These are phyloP conservation scores for Chirona hameri DNA, from an alignment of 2,888 invertebrate genomes.

Conservation along the genomic window DNA sequence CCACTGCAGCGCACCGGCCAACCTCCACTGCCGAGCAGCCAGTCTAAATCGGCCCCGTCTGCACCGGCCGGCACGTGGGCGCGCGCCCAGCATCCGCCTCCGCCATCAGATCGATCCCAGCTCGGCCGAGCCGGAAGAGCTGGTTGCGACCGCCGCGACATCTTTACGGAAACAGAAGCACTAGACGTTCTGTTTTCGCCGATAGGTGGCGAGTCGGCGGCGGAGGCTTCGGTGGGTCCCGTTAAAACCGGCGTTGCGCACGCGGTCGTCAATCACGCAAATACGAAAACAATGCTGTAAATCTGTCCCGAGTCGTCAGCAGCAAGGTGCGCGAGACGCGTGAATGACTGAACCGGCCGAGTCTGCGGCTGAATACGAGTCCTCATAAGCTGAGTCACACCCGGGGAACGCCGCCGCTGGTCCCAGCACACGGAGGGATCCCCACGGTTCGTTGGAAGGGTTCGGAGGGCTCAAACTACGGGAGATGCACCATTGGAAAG, in stretches of 20 bases:
- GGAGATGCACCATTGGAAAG: no score
- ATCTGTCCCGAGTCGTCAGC: background rate
- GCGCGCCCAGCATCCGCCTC: background rate
- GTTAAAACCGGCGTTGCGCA: background rate
- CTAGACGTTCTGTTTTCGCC: background rate
- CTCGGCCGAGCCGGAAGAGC: background rate
- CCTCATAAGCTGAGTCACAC: no score
- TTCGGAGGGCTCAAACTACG: no score
- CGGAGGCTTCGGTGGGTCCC: background rate
- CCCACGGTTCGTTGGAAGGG: no score
- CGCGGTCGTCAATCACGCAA: slow-evolving; percentile 3
- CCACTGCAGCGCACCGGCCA: background rate
- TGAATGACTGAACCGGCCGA: no score
- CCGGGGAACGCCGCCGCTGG: no score
- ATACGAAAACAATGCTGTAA: slow-evolving; percentile 13
- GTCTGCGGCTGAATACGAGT: no score
- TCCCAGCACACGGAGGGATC: no score
- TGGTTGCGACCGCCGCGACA: background rate
- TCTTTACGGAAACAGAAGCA: background rate
- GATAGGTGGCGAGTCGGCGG: background rate
- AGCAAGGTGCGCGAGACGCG: background rate
- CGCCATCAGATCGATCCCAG: background rate
- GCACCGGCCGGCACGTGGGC: background rate
- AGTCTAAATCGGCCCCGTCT: background rate
- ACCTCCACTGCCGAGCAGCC: background rate